Evolutionary conservation across 2,797 vertebrate species (phyloP).

Genomic region (Hyperoplus immaculatus): DNA sequence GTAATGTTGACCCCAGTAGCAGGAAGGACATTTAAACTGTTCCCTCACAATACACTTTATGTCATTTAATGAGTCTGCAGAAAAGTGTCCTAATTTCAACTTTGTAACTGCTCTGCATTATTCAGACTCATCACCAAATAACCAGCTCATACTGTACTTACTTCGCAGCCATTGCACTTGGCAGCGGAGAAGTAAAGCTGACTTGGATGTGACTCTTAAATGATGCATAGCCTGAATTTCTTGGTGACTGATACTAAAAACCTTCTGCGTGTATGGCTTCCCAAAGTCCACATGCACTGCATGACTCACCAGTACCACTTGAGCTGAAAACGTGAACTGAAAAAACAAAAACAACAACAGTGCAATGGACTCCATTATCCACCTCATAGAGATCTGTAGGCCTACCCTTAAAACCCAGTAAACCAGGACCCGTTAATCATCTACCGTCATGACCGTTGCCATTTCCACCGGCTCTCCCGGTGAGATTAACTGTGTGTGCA

Average conservation of each 20-base stretch:
- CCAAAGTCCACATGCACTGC: neutral
- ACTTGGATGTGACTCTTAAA: neutral
- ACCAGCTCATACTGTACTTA: slow-evolving; percentile 12
- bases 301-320: slow-evolving; percentile 1
- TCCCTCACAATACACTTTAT: slow-evolving; percentile 1
- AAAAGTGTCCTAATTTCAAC: neutral
- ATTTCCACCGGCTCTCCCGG: slow-evolving; percentile 48
- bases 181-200: neutral
- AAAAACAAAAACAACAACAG: slow-evolving; percentile 15
- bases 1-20: neutral
- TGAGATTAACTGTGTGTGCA: slow-evolving; percentile 66
- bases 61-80: too few species aligned
- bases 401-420: slow-evolving; percentile 14
- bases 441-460: slow-evolving; percentile 53
- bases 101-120: neutral
- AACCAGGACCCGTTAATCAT: slow-evolving; percentile 59
- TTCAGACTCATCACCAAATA: slow-evolving; percentile 1
- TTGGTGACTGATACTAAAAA: neutral
- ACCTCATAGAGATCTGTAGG: slow-evolving; percentile 44
- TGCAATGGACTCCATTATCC: neutral
- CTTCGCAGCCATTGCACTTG: slow-evolving; percentile 8
- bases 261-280: neutral
- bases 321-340: neutral
- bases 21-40: neutral
- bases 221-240: neutral